These are phyloP conservation scores for Drosophila mauritiana DNA, from an alignment of 1,140 invertebrate species.

Conservation along the genomic window DNA sequence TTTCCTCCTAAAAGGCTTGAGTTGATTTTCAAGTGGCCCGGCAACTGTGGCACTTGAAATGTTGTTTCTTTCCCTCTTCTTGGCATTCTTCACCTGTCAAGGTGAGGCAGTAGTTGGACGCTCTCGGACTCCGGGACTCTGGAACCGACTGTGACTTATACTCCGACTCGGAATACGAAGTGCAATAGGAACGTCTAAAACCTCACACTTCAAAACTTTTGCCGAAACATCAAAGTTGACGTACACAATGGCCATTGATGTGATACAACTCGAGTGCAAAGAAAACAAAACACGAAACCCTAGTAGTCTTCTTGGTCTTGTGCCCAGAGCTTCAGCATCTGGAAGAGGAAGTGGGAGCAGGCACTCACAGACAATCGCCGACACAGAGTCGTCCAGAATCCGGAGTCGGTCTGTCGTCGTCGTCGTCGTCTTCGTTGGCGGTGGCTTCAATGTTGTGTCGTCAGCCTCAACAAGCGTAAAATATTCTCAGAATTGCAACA, in stretches of 20 bases:
- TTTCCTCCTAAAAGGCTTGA: slow-evolving; percentile 78
- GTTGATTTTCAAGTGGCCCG: slow-evolving; percentile 74
- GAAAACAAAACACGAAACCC: slow-evolving; percentile 81
- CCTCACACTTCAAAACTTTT: slow-evolving; percentile 83
- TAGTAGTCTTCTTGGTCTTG: slow-evolving; percentile 49
- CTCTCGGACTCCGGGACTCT: slow-evolving; percentile 31
- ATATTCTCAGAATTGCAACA: slow-evolving; percentile 81
- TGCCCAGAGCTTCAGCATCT: slow-evolving; percentile 31
- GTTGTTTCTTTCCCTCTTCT: slow-evolving; percentile 57
- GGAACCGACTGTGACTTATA: slow-evolving; percentile 16
- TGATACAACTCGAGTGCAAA: slow-evolving; percentile 83
- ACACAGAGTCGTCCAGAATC: slow-evolving; percentile 3
- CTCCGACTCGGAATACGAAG: slow-evolving; percentile 36
- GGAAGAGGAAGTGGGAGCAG: slow-evolving; percentile 25
- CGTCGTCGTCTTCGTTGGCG: slow-evolving; percentile 68
- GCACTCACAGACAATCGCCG: slow-evolving; percentile 5
- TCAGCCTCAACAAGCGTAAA: slow-evolving; percentile 80
- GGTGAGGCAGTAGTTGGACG: slow-evolving; percentile 54
- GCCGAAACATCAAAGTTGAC: slow-evolving; percentile 83
- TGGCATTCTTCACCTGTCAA: slow-evolving; percentile 82
- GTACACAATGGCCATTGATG: slow-evolving; percentile 83
- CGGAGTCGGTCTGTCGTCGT: slow-evolving; percentile 31
- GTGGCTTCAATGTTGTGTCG: slow-evolving; percentile 72
- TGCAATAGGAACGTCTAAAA: slow-evolving; percentile 83
- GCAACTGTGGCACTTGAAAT: slow-evolving; percentile 58